Evolutionary conservation across 2,888 invertebrate genomes (phyloP).

Genomic region (Metopia argyrocephala): DNA sequence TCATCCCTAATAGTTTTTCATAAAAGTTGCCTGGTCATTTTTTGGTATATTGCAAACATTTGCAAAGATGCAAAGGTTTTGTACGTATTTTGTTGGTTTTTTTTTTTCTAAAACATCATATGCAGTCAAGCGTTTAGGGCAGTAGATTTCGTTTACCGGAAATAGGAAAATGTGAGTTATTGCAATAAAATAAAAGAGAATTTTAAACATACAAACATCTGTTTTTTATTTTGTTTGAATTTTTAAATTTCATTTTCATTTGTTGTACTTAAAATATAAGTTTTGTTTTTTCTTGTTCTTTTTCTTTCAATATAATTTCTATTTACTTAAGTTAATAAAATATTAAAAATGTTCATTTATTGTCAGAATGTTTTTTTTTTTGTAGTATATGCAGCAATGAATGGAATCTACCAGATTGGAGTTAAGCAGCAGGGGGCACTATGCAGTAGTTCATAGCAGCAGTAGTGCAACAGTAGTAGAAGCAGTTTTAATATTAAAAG

Average conservation of each 20-base stretch:
- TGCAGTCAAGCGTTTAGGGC: constrained; percentile 53
- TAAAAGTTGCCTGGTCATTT: constrained; percentile 66
- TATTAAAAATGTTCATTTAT: constrained; percentile 51
- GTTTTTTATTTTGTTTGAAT: constrained; percentile 12
- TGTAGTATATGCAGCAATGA: no score
- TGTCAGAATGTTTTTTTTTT: neutral
- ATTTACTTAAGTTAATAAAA: constrained; percentile 61
- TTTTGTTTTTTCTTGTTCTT: no score
- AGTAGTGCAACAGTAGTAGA: neutral
- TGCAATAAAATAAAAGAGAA: constrained; percentile 42
- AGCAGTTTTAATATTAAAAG: constrained; percentile 44
- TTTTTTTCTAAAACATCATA: no score
- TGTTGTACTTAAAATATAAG: neutral
- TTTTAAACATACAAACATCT: constrained; percentile 37
- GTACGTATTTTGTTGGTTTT: neutral
- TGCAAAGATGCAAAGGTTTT: neutral
- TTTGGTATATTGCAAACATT: constrained; percentile 14
- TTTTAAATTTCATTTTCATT: constrained; percentile 40
- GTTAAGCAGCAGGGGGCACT: no score
- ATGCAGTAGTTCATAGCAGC: neutral
- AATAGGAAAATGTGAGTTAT: constrained; percentile 49
- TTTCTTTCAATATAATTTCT: constrained; percentile 55
- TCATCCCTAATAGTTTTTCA: constrained; percentile 56
- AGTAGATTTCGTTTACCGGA: constrained; percentile 41
- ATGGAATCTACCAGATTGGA: no score